Conservation (phyloP, 2,113 vertebrate species). For the Ceratotherium simum region DNA sequence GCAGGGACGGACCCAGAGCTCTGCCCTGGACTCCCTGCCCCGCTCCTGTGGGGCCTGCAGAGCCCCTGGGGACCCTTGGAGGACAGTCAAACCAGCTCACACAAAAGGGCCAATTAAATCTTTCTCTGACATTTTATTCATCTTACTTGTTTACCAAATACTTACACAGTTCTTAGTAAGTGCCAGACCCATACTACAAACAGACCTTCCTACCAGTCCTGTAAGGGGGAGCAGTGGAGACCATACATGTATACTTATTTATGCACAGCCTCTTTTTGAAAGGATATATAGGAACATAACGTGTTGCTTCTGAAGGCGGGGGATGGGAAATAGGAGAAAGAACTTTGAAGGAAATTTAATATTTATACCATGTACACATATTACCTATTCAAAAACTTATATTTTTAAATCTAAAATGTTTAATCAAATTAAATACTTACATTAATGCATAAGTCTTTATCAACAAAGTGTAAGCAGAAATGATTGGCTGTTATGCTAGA, state of each 20-base stretch:
- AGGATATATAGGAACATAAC: not conserved
- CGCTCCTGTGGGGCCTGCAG: not conserved
- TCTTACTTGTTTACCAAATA: not conserved
- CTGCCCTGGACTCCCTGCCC: not conserved
- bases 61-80: not conserved
- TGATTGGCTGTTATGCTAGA: not conserved
- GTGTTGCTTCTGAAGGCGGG: not conserved
- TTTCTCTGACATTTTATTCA: not conserved
- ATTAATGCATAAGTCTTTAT: not conserved
- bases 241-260: no score
- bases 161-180: rapidly evolving
- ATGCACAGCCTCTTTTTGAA: not conserved
- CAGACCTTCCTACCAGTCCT: not conserved
- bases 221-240: not conserved
- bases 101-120: not conserved
- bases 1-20: rapidly evolving
- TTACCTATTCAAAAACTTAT: not conserved
- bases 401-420: not conserved
- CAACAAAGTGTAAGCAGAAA: not conserved
- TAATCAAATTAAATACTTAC: not conserved
- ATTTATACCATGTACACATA: not conserved
- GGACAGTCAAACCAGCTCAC: not conserved
- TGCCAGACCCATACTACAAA: not conserved
- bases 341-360: not conserved
- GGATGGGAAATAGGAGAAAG: not conserved